Evolutionary conservation across 2,888 invertebrate species (phyloP).

Genomic region (Maniola hyperantus): DNA sequence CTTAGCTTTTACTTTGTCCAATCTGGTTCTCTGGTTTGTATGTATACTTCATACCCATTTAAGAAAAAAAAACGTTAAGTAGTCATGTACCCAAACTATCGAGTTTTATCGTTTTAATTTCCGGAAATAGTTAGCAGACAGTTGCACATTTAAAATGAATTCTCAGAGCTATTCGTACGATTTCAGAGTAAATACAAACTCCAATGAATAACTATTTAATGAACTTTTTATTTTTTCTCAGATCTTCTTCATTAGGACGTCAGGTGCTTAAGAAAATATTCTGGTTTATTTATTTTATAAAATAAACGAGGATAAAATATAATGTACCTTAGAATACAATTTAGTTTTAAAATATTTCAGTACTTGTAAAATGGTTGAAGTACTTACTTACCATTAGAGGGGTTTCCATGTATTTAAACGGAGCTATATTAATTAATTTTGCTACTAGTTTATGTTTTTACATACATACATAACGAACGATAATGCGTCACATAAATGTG

Average conservation of each 20-base stretch:
- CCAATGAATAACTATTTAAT: background rate
- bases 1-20: no score
- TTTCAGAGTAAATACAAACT: background rate
- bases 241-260: constrained; percentile 19
- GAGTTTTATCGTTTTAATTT: background rate
- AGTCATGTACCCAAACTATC: no score
- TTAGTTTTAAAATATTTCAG: constrained; percentile 10
- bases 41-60: no score
- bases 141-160: background rate
- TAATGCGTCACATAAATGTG: background rate
- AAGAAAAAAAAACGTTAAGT: no score
- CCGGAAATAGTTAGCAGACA: background rate
- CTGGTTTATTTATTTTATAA: constrained; percentile 14
- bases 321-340: constrained; percentile 6
- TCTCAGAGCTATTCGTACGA: background rate
- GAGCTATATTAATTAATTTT: background rate
- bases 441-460: background rate
- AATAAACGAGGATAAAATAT: background rate
- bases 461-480: no score
- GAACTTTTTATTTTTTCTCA: constrained; percentile 4
- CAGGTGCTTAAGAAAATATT: constrained; percentile 22
- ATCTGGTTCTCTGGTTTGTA: no score
- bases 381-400: constrained; percentile 1
- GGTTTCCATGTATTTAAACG: constrained; percentile 22
- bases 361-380: constrained; percentile 9